Evolutionary conservation across 1,140 invertebrate species (phyloP).

Genomic region (Leptopilina clavipes): DNA sequence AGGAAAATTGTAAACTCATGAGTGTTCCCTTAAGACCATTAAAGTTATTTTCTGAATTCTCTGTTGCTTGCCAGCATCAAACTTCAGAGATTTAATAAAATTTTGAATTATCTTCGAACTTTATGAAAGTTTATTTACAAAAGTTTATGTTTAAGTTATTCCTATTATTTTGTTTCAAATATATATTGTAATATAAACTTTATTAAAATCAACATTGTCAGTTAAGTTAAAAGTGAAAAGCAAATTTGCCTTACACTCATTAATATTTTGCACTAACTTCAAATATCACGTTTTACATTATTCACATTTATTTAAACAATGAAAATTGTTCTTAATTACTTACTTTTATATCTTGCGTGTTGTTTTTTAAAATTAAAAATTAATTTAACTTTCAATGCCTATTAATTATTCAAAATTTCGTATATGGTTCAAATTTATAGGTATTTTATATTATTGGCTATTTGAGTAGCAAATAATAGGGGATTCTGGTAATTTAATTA

Average conservation of each 20-base stretch:
- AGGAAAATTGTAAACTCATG: conserved; percentile 23
- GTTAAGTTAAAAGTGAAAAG: neutral
- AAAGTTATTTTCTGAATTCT: conserved; percentile 14
- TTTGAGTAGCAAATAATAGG: neutral
- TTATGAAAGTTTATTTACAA: neutral
- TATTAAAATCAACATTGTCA: conserved; percentile 22
- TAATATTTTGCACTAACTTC: no score
- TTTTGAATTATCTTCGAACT: conserved; percentile 16
- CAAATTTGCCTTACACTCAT: neutral
- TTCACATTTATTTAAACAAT: no score
- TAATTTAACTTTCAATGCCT: no score
- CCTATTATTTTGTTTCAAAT: conserved; percentile 44
- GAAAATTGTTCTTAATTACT: no score
- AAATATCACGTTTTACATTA: no score
- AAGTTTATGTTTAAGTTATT: conserved; percentile 12
- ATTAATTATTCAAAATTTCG: no score
- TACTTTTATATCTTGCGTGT: no score
- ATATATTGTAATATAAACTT: neutral
- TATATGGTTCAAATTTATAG: no score
- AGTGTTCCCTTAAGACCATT: conserved; percentile 8
- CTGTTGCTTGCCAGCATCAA: neutral
- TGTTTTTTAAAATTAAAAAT: no score
- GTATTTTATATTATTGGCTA: no score
- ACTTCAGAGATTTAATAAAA: neutral
- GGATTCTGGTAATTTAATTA: neutral